Base-by-base conservation (phyloP, 2,797 vertebrate genomes). In the Momotus momota region DNA sequence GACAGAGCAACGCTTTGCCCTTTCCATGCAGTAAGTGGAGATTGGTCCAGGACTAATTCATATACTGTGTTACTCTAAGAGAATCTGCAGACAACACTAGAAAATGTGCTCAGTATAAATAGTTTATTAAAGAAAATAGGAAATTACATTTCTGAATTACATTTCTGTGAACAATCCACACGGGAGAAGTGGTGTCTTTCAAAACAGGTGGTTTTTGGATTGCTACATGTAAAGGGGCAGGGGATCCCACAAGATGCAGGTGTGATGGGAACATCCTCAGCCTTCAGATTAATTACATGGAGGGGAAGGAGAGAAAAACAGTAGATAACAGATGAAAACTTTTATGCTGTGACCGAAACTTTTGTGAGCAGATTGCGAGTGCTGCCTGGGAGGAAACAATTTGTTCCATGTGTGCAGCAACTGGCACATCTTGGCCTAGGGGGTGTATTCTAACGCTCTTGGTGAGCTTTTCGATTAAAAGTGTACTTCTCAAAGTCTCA, bases 101-200 rank as follows among this genome's bases (percentile, higher is more conserved):
- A 26, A 83, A 4, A 25, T 2, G 0, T 6, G 54, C 54, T 87
- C 58, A 25, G 72, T 95, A 95, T 43, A 94, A 97, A 97, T 43
- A 94, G 88, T 97, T 97, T 97, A 96, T 93, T 96, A 94, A 93
- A 95, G 94, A 91, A 93, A 95, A 94, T 54, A 96, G 71, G 48
- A 93, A 35, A 35, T 35, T 35, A 35, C 35, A 35, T 35, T 35
- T 35, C 35, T 35, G 35, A 89, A 87, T 92, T 60, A 58, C 67
- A 82, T 14, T 82, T 80, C 67, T 85, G 75, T 85, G 81, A 87
- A 55, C 43, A 45, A 55, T 35, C 48, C 22, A 40, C 18, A 1
- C 1, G 31, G 27, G 75, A 92, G 26, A 67, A 81, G 87, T 35
- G 67, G 12, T 31, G 17, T 38, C 65, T 65, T 41, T n/a, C 31